phyloP scores from a whole-genome alignment of 2,797 vertebrate genomes.

The Vultur gryphus region DNA sequence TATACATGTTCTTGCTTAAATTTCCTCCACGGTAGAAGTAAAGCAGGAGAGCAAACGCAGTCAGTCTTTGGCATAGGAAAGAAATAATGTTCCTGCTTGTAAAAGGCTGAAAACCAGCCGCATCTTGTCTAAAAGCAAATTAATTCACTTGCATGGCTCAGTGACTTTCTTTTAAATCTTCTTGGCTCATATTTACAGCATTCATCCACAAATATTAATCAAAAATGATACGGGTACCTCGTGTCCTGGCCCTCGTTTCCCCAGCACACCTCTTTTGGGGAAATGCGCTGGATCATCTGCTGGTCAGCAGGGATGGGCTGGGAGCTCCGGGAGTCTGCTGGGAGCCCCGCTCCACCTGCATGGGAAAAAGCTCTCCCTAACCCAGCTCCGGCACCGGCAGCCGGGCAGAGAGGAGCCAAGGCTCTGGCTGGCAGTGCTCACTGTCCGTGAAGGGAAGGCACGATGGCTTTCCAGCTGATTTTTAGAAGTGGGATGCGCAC shows the following conservation, averaged over 20 bases:
- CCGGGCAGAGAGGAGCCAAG: neutral
- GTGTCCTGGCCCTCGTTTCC: neutral
- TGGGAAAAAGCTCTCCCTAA: neutral
- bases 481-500: neutral
- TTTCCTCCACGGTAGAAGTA: neutral
- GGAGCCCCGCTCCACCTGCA: neutral
- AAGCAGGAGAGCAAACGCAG: neutral
- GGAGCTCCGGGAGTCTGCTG: neutral
- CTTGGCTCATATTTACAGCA: neutral
- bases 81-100: neutral
- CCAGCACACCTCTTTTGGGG: neutral
- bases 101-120: neutral
- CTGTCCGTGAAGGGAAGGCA: neutral
- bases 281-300: neutral
- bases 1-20: slow-evolving; percentile 82
- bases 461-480: neutral
- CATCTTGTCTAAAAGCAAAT: slow-evolving; percentile 30
- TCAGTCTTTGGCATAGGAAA: slow-evolving; percentile 19
- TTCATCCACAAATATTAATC: neutral
- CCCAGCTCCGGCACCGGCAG: neutral
- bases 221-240: neutral
- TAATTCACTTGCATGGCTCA: neutral
- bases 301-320: neutral
- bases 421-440: neutral
- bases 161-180: neutral